phyloP scores from a whole-genome alignment of 2,113 vertebrate genomes.

The Pollachius pollachius region DNA sequence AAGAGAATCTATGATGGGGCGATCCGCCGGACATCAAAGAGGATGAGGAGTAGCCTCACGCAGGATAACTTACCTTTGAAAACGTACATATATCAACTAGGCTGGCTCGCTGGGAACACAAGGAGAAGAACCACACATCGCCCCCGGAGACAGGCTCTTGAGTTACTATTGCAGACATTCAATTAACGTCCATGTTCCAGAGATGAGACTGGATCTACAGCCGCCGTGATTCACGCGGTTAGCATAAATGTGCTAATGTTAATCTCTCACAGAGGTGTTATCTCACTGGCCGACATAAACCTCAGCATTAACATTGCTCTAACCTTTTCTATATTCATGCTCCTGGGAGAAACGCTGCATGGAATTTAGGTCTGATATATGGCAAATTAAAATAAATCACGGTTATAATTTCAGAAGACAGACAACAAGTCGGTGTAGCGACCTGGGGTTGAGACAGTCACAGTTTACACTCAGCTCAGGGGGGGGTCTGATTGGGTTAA shows the following conservation, averaged over 20 bases:
- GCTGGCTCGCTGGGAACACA: too few species aligned
- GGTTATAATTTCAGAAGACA: too few species aligned
- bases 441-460: too few species aligned
- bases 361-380: conserved; percentile 14
- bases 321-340: background rate
- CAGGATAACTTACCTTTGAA: background rate
- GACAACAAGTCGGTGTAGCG: too few species aligned
- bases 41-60: conserved; percentile 44
- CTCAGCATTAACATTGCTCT: conserved; percentile 5
- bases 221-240: background rate
- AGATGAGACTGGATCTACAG: too few species aligned
- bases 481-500: too few species aligned
- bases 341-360: background rate
- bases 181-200: too few species aligned
- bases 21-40: conserved; percentile 51
- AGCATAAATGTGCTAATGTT: conserved; percentile 12
- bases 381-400: background rate
- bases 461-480: too few species aligned
- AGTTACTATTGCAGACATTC: too few species aligned
- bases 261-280: conserved; percentile 18
- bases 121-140: too few species aligned
- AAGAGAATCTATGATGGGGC: conserved; percentile 56
- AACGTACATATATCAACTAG: too few species aligned
- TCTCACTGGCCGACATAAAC: conserved; percentile 14
- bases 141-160: too few species aligned